Conservation (phyloP, 2,888 invertebrate species). For the Morpho achilles region DNA sequence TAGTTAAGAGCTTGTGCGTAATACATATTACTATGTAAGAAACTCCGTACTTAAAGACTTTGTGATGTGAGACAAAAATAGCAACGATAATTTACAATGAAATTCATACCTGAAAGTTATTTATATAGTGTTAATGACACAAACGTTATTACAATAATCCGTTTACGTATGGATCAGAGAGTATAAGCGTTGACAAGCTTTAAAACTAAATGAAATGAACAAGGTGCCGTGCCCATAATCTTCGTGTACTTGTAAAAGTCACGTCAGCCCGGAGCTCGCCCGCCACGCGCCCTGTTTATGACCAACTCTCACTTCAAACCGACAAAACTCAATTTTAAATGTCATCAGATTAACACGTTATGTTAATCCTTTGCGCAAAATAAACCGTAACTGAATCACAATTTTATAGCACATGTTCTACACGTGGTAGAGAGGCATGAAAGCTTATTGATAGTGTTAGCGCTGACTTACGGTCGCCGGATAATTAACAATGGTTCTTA, state of each 20-base stretch:
- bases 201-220: constrained; percentile 52
- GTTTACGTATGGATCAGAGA: constrained; percentile 43
- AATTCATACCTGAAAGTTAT: constrained; percentile 1
- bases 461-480: no score
- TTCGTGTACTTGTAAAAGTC: constrained; percentile 44
- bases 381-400: constrained; percentile 25
- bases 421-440: no score
- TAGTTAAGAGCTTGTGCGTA: no score
- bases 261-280: constrained; percentile 43
- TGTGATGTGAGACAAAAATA: no score
- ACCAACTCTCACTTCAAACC: constrained; percentile 47
- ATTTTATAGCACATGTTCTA: constrained; percentile 1
- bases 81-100: no score
- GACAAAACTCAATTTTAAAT: constrained; percentile 65
- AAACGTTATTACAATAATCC: constrained; percentile 44
- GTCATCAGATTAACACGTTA: constrained; percentile 55
- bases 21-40: no score
- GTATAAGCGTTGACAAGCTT: constrained; percentile 67
- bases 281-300: constrained; percentile 46
- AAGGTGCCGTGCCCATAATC: constrained; percentile 66
- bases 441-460: no score
- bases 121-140: constrained; percentile 2
- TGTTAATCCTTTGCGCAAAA: constrained; percentile 41
- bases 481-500: no score
- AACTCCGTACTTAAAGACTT: no score